Evolutionary conservation across 2,113 vertebrate species (phyloP).

Genomic region (Petaurus breviceps): DNA sequence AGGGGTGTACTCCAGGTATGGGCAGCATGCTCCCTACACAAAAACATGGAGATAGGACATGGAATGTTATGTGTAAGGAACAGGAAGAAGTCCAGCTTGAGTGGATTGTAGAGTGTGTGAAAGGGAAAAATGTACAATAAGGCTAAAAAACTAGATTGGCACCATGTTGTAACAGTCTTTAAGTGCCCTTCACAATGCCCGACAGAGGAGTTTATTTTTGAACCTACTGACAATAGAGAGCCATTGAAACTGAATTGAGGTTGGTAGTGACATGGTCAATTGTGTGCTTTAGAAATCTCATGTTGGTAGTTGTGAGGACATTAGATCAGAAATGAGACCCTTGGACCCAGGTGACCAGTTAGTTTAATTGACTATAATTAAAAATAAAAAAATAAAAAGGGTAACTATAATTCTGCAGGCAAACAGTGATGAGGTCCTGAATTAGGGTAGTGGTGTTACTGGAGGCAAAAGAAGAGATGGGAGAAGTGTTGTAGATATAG

Average conservation of each 20-base stretch:
- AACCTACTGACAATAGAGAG: not conserved
- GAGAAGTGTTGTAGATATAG: not conserved
- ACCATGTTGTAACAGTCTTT: not conserved
- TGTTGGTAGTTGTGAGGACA: not conserved
- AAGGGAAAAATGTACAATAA: too few species aligned
- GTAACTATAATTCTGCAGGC: not conserved
- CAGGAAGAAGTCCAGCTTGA: not conserved
- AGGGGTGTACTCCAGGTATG: not conserved
- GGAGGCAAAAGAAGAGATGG: not conserved
- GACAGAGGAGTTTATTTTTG: not conserved
- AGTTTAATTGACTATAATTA: too few species aligned
- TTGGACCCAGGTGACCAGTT: not conserved
- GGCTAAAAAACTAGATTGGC: too few species aligned
- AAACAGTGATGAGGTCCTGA: not conserved
- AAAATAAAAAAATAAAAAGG: too few species aligned
- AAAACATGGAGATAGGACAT: not conserved
- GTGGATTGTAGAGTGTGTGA: too few species aligned
- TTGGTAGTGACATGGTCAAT: not conserved
- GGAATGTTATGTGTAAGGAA: not conserved
- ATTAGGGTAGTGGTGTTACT: not conserved
- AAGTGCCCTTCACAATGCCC: not conserved
- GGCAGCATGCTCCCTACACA: not conserved
- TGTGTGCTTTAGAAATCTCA: not conserved
- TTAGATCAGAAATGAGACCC: not conserved
- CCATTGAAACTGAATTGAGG: not conserved